Evolutionary conservation across 2,113 vertebrate genomes (phyloP).

Genomic region (Zapus hudsonius): DNA sequence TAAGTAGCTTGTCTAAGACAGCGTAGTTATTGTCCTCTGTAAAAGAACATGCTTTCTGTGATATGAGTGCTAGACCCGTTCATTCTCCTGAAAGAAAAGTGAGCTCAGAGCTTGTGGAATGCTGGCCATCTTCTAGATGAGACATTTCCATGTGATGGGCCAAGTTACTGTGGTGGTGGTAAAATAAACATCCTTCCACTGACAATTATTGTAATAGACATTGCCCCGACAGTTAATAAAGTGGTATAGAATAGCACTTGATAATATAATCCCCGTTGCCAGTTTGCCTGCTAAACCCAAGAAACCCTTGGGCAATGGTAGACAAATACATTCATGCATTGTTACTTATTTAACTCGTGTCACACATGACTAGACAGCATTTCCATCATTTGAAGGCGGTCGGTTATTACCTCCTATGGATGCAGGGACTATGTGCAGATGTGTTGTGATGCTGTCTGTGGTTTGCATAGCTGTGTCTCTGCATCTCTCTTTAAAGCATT

Average conservation of each 20-base stretch:
- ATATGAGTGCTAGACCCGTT: not conserved
- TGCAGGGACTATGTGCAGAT: not conserved
- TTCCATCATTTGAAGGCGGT: constrained; percentile 78
- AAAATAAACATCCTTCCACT: constrained; percentile 70
- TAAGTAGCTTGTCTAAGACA: not conserved
- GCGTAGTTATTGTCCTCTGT: not conserved
- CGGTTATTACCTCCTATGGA: constrained; percentile 74
- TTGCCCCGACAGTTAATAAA: constrained; percentile 85
- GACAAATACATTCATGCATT: constrained; percentile 77
- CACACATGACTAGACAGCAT: constrained; percentile 81
- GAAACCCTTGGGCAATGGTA: constrained; percentile 81
- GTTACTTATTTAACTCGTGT: constrained; percentile 83
- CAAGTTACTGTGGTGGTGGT: constrained; percentile 60
- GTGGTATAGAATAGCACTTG: constrained; percentile 72
- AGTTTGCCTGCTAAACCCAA: constrained; percentile 79
- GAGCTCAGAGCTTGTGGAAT: not conserved
- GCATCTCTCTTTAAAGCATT: rapidly evolving
- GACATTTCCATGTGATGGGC: constrained; percentile 49
- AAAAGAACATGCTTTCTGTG: not conserved
- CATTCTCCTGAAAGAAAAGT: not conserved
- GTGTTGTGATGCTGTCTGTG: constrained; percentile 35
- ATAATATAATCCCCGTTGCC: constrained; percentile 82
- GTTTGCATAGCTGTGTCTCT: not conserved
- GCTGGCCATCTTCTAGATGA: constrained; percentile 33
- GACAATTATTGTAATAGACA: constrained; percentile 68